phyloP scores from a whole-genome alignment of 2,797 vertebrate species.

The Platalea minor region DNA sequence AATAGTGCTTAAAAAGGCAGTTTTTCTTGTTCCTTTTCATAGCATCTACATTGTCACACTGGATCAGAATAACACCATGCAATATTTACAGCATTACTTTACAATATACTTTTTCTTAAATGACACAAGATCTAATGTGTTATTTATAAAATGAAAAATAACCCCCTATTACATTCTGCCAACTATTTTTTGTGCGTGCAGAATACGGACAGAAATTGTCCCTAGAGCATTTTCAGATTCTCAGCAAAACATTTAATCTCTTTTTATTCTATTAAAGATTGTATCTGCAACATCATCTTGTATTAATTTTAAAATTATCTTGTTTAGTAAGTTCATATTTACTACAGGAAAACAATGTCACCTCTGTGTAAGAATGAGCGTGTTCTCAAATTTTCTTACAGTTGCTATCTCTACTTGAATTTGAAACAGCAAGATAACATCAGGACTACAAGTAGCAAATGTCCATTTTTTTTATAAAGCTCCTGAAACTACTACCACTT shows the following conservation, averaged over 20 bases:
- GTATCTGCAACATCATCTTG: neutral
- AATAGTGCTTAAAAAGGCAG: neutral
- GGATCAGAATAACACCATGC: neutral
- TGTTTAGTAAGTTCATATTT: neutral
- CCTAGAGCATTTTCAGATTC: neutral
- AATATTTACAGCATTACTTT: neutral
- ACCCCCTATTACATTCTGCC: neutral
- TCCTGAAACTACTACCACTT: neutral
- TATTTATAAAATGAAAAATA: slow-evolving; percentile 2
- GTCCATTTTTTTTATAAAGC: neutral
- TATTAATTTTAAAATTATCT: neutral
- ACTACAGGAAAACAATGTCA: neutral
- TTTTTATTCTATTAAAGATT: neutral
- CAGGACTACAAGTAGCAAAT: accelerated
- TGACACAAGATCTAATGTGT: neutral
- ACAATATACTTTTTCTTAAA: neutral
- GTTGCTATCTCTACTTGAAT: neutral
- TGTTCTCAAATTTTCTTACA: neutral
- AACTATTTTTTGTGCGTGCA: neutral
- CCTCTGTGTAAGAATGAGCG: neutral
- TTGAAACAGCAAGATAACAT: neutral
- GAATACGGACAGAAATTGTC: neutral
- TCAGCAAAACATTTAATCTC: neutral
- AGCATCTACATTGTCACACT: neutral
- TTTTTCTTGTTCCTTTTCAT: neutral